Conservation (phyloP, 2,797 vertebrate species). For the Prionace glauca region DNA sequence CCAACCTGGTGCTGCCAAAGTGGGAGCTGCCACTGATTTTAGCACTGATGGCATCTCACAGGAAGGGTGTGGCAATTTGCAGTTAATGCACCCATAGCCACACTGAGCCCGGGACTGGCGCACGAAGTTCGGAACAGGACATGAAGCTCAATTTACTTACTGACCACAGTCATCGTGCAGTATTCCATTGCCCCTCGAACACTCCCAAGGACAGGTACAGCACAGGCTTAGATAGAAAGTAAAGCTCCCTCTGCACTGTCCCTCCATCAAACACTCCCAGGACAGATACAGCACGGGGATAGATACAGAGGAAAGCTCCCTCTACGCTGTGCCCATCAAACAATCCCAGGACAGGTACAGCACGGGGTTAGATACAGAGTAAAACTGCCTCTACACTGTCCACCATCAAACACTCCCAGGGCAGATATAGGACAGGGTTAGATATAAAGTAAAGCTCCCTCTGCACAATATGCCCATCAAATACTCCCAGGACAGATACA, state of each 20-base stretch:
- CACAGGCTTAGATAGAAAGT: too few species aligned
- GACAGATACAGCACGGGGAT: neutral
- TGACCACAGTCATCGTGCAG: neutral
- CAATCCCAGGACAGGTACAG: too few species aligned
- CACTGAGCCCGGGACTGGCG: neutral
- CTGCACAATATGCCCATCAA: neutral
- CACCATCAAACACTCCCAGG: too few species aligned
- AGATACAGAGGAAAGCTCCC: neutral
- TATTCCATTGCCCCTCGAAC: too few species aligned
- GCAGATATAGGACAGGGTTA: too few species aligned
- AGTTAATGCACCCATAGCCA: neutral
- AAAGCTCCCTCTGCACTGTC: too few species aligned
- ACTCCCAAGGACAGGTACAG: too few species aligned
- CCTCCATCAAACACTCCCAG: neutral
- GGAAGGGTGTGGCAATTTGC: neutral
- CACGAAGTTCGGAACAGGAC: neutral
- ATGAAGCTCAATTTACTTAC: neutral
- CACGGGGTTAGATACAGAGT: too few species aligned
- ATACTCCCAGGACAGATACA: neutral
- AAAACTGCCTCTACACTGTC: too few species aligned
- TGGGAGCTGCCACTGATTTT: neutral
- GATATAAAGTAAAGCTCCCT: too few species aligned
- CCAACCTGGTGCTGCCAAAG: too few species aligned
- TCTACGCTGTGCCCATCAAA: neutral
- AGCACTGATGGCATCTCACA: neutral